Conservation (phyloP, 2,797 vertebrate species). For the Erithacus rubecula region DNA sequence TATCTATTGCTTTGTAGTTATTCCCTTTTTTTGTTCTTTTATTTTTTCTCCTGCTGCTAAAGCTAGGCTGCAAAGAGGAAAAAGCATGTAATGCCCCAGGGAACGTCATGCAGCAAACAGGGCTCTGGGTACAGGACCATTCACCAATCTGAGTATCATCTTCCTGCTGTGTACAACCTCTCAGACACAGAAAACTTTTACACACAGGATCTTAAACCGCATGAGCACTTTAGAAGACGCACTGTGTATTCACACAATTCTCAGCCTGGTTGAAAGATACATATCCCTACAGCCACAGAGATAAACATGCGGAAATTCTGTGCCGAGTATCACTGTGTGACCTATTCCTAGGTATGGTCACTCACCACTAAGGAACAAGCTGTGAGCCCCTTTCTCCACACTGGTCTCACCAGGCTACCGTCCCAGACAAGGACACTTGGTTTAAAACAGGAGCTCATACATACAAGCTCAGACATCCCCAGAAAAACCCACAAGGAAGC, state of each 20-base stretch:
- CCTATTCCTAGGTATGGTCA: background rate
- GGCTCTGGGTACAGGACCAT: background rate
- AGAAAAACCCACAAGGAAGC: background rate
- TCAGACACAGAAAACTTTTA: background rate
- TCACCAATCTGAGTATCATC: background rate
- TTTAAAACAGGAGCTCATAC: background rate
- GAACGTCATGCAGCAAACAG: background rate
- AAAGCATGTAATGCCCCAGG: background rate
- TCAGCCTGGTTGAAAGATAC: background rate
- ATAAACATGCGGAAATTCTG: background rate
- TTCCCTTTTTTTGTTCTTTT: background rate
- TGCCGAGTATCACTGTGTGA: background rate
- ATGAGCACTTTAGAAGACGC: background rate
- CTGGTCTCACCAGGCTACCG: background rate
- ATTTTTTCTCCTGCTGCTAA: background rate
- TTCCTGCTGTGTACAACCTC: rapidly evolving
- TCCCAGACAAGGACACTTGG: background rate
- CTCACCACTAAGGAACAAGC: background rate
- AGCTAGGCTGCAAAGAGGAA: background rate
- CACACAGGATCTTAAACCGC: background rate
- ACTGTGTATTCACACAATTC: background rate
- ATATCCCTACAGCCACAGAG: background rate
- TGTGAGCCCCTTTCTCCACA: background rate
- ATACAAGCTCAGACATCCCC: background rate
- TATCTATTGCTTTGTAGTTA: background rate